Conservation (phyloP, 2,797 vertebrate genomes). For the Hozukius guyotensis region DNA sequence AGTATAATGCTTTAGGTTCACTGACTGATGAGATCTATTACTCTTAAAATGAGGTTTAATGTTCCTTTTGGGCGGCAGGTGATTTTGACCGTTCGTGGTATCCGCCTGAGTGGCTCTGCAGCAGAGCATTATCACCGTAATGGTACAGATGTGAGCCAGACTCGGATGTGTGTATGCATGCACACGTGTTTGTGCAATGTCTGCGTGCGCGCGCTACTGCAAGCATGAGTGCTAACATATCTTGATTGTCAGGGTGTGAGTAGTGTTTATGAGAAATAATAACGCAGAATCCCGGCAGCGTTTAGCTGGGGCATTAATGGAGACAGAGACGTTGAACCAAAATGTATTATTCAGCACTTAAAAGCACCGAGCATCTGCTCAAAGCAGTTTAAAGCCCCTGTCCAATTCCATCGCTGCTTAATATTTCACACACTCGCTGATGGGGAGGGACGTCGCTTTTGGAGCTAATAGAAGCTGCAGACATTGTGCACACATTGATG, state of each 20-base stretch:
- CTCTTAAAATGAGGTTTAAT: conserved; percentile 83
- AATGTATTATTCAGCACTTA: conserved; percentile 82
- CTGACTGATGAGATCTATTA: conserved; percentile 86
- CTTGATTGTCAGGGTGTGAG: conserved; percentile 60
- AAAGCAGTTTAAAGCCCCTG: conserved; percentile 68
- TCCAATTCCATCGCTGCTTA: conserved; percentile 72
- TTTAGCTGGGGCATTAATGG: conserved; percentile 75
- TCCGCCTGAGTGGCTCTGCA: conserved; percentile 45
- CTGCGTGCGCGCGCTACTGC: neutral
- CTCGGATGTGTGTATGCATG: neutral
- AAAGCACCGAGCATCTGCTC: conserved; percentile 78
- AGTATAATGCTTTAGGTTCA: conserved; percentile 78
- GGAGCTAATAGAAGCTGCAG: conserved; percentile 48
- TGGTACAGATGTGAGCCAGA: neutral
- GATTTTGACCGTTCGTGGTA: conserved; percentile 68
- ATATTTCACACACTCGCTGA: conserved; percentile 77
- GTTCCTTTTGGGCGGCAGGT: conserved; percentile 78
- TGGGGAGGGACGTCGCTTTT: conserved; percentile 33
- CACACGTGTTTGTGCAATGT: neutral
- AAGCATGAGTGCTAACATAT: conserved; percentile 28
- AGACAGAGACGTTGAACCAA: conserved; percentile 76
- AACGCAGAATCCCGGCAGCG: conserved; percentile 59
- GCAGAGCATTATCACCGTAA: conserved; percentile 19
- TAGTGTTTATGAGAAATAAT: conserved; percentile 74
- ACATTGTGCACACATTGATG: conserved; percentile 27